These are phyloP conservation scores for Drosophila pectinifera DNA, from an alignment of 1,140 invertebrate genomes.

Conservation along the genomic window DNA sequence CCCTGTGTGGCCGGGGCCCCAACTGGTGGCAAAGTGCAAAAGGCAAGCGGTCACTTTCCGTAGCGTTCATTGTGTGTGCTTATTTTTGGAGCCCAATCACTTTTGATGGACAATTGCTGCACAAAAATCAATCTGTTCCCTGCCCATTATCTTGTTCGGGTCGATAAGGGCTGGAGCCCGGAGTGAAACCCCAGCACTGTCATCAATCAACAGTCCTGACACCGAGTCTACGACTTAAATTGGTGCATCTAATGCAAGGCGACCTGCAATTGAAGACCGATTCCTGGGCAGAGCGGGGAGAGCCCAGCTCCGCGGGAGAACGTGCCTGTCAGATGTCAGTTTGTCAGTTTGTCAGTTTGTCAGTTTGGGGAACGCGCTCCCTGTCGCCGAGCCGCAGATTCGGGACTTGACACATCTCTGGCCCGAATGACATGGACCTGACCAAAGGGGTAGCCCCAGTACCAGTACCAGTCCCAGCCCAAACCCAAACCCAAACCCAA, in stretches of 20 bases:
- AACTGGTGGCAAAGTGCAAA: slow-evolving; percentile 52
- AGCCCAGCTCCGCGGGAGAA: background rate
- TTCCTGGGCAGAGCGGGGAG: slow-evolving; percentile 2
- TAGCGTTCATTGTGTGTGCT: slow-evolving; percentile 8
- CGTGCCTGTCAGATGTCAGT: slow-evolving; percentile 68
- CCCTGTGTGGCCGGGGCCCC: slow-evolving; percentile 30
- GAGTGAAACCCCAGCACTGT: no score
- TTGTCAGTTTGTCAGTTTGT: no score
- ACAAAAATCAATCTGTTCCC: slow-evolving; percentile 58
- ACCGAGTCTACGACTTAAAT: slow-evolving; percentile 66
- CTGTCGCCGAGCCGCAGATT: slow-evolving; percentile 54
- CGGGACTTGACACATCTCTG: slow-evolving; percentile 49
- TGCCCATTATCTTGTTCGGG: slow-evolving; percentile 24
- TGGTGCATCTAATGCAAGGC: slow-evolving; percentile 68
- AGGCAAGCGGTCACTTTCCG: slow-evolving; percentile 45
- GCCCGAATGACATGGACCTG: slow-evolving; percentile 26
- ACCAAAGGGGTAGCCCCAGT: slow-evolving; percentile 57
- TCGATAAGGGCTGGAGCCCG: slow-evolving; percentile 14
- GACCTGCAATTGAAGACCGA: slow-evolving; percentile 60
- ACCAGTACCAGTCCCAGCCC: no score
- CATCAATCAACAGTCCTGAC: slow-evolving; percentile 73
- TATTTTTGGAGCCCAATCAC: slow-evolving; percentile 47
- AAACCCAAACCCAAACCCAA: background rate
- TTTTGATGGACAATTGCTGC: slow-evolving; percentile 54
- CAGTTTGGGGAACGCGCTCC: slow-evolving; percentile 60